Evolutionary conservation across 2,888 invertebrate genomes (phyloP).

Genomic region (Zootermopsis nevadensis): DNA sequence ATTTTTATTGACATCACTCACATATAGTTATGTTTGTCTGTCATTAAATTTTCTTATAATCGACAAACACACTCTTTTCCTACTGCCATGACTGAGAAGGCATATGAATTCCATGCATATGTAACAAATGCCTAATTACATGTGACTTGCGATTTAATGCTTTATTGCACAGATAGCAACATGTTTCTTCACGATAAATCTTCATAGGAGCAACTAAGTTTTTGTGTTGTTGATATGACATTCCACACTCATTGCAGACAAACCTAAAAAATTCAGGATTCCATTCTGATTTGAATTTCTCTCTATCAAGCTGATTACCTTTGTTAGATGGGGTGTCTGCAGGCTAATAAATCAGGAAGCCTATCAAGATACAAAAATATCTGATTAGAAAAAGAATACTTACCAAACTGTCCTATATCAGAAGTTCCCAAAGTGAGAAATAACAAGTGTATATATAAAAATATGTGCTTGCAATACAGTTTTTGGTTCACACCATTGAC

Average conservation of each 20-base stretch:
- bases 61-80: no score
- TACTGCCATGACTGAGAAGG: neutral
- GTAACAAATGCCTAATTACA: slow-evolving; percentile 23
- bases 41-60: no score
- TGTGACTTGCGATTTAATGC: slow-evolving; percentile 61
- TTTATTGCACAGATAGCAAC: slow-evolving; percentile 65
- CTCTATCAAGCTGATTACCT: neutral
- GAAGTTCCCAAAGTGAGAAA: neutral
- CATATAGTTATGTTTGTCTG: no score
- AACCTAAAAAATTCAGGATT: neutral
- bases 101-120: slow-evolving; percentile 26
- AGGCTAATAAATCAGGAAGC: neutral
- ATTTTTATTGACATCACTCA: no score
- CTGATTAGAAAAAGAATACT: neutral
- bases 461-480: no score
- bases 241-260: slow-evolving; percentile 52
- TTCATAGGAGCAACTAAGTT: slow-evolving; percentile 61
- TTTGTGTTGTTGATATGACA: slow-evolving; percentile 48
- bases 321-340: neutral
- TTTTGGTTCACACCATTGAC: no score
- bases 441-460: no score
- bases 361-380: neutral
- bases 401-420: neutral
- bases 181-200: slow-evolving; percentile 65
- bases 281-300: neutral